A percentile compares a stretch with the other conserved stretches of the same genome.
These are phyloP conservation scores for Phengaris alcon DNA, from an alignment of 2,888 invertebrate species.

Conservation along the genomic window DNA sequence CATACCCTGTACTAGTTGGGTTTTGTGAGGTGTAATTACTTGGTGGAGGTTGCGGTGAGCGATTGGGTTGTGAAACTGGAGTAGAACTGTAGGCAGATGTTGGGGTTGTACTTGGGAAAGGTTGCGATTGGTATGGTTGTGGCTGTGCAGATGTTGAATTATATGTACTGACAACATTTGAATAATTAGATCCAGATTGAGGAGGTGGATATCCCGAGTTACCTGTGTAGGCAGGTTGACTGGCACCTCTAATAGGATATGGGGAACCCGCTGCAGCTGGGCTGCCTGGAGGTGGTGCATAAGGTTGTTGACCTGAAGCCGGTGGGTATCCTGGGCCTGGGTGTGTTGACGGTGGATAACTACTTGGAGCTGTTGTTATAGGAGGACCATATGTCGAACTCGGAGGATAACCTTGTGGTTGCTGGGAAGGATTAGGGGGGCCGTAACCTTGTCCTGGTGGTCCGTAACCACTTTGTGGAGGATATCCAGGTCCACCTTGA, in stretches of 20 bases:
- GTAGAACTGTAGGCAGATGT: constrained; percentile 78
- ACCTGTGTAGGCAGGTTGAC: constrained; percentile 70
- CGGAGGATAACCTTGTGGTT: constrained; percentile 84
- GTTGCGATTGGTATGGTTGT: constrained; percentile 73
- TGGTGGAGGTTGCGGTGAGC: constrained; percentile 79
- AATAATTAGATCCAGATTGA: constrained; percentile 66
- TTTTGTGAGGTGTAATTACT: constrained; percentile 80
- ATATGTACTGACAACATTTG: constrained; percentile 72
- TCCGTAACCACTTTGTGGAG: constrained; percentile 84
- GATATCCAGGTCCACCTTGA: constrained; percentile 79
- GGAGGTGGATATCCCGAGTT: constrained; percentile 71
- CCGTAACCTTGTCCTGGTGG: constrained; percentile 83
- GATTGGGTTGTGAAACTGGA: constrained; percentile 72
- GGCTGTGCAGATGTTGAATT: constrained; percentile 72
- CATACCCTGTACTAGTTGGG: constrained; percentile 78
- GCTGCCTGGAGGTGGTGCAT: constrained; percentile 72
- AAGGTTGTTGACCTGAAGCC: constrained; percentile 69
- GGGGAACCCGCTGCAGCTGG: constrained; percentile 67
- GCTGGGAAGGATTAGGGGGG: constrained; percentile 80
- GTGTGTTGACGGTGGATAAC: constrained; percentile 77
- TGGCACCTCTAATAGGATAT: constrained; percentile 65
- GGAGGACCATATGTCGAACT: constrained; percentile 82
- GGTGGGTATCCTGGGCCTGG: constrained; percentile 72
- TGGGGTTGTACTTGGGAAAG: constrained; percentile 71
- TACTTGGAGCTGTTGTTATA: constrained; percentile 78